phyloP scores from a whole-genome alignment of 1,140 invertebrate species.

The Achatina immaculata region DNA sequence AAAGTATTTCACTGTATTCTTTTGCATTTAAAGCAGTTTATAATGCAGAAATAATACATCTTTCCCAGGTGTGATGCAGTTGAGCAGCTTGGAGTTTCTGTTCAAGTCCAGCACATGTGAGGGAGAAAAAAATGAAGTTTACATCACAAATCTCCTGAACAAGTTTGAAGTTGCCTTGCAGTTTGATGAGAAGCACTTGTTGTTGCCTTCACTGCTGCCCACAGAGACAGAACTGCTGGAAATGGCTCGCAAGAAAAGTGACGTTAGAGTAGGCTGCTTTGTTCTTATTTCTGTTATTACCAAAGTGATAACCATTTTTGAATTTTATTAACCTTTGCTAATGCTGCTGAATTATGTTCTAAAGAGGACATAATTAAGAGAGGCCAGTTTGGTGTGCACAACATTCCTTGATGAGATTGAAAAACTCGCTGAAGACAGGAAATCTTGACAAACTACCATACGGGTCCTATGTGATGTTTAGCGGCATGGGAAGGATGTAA shows the following conservation, averaged over 20 bases:
- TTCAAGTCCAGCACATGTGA: conserved; percentile 78
- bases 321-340: too few species aligned
- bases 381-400: too few species aligned
- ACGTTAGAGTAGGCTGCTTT: conserved; percentile 45
- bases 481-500: too few species aligned
- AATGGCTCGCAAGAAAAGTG: conserved; percentile 44
- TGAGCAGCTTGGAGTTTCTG: conserved; percentile 92
- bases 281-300: neutral
- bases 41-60: too few species aligned
- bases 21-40: too few species aligned
- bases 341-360: too few species aligned
- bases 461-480: too few species aligned
- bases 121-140: conserved; percentile 61
- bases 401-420: too few species aligned
- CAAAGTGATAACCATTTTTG: neutral
- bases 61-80: conserved; percentile 85
- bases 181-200: conserved; percentile 91
- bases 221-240: conserved; percentile 71
- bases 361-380: too few species aligned
- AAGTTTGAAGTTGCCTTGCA: conserved; percentile 98
- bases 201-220: conserved; percentile 93
- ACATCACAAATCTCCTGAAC: conserved; percentile 77
- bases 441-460: too few species aligned
- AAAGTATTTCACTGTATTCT: too few species aligned
- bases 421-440: too few species aligned